These are phyloP conservation scores for Rhodeus uyekii DNA, from an alignment of 2,797 vertebrate species.

Conservation along the genomic window DNA sequence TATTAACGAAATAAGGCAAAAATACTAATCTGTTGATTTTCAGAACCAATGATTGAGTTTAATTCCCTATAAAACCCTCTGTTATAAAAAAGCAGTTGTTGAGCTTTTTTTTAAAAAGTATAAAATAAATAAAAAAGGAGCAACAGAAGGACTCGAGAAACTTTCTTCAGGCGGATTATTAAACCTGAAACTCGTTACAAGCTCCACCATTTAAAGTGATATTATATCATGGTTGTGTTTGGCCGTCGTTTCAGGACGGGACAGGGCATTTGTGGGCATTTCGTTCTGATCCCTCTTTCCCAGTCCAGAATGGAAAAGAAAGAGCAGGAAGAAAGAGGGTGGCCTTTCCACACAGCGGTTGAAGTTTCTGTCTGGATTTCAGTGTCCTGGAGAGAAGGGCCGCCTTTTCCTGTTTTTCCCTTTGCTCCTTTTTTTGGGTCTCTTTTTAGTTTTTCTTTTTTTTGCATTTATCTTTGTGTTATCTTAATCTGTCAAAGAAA, in stretches of 20 bases:
- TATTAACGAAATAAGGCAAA: too few species aligned
- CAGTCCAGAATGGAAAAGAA: neutral
- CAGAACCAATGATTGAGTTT: too few species aligned
- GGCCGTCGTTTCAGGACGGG: conserved; percentile 9
- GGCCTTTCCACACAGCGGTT: conserved; percentile 18
- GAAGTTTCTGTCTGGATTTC: conserved; percentile 54
- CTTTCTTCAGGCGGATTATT: conserved; percentile 13
- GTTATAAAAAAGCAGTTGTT: too few species aligned
- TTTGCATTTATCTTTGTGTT: neutral
- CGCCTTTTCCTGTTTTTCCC: conserved; percentile 75
- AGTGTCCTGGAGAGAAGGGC: conserved; percentile 46
- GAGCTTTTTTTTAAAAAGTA: too few species aligned
- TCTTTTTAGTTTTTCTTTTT: neutral
- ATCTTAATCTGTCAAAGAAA: neutral
- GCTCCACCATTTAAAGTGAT: conserved; percentile 17
- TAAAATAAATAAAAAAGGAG: too few species aligned
- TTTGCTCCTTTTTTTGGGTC: conserved; percentile 60
- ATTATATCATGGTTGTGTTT: conserved; percentile 43
- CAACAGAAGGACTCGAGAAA: conserved; percentile 5
- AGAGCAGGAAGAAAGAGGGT: conserved; percentile 17
- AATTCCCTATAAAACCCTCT: too few species aligned
- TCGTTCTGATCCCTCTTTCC: conserved; percentile 21
- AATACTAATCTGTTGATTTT: too few species aligned
- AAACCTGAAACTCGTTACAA: conserved; percentile 32
- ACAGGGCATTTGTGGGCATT: conserved; percentile 22